Conservation (phyloP, 2,797 vertebrate species). For the Ibycter americanus region DNA sequence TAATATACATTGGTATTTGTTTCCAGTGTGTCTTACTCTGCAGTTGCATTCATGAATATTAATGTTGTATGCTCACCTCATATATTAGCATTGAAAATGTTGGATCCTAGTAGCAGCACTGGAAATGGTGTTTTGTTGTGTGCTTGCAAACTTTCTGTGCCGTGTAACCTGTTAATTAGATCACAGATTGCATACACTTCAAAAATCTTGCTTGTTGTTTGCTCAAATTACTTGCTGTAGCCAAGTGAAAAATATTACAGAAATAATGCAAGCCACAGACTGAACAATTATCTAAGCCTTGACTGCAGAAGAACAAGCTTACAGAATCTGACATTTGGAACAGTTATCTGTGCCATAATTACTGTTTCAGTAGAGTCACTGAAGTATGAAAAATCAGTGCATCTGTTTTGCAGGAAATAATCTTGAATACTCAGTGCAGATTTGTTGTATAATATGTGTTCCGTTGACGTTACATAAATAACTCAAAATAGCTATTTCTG, state of each 20-base stretch:
- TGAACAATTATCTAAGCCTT: neutral
- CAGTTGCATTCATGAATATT: neutral
- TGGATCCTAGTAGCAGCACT: neutral
- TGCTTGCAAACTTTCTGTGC: conserved; percentile 2
- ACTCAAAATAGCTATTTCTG: neutral
- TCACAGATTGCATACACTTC: neutral
- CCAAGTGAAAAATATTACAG: neutral
- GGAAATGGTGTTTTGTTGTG: neutral
- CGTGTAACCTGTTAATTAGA: neutral
- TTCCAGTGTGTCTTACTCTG: neutral
- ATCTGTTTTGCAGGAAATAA: conserved; percentile 6
- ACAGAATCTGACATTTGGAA: neutral
- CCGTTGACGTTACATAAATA: neutral
- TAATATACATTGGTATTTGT: neutral
- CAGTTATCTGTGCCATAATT: neutral
- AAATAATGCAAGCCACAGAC: neutral
- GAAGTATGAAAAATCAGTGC: neutral
- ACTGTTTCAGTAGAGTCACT: neutral
- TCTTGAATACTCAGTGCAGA: neutral
- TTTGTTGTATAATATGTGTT: neutral
- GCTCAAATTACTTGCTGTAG: neutral
- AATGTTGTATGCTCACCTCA: neutral
- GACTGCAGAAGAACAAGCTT: neutral
- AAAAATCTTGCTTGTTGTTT: neutral
- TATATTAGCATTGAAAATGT: neutral